phyloP scores from a whole-genome alignment of 2,113 vertebrate species.

The Lepisosteus osseus region DNA sequence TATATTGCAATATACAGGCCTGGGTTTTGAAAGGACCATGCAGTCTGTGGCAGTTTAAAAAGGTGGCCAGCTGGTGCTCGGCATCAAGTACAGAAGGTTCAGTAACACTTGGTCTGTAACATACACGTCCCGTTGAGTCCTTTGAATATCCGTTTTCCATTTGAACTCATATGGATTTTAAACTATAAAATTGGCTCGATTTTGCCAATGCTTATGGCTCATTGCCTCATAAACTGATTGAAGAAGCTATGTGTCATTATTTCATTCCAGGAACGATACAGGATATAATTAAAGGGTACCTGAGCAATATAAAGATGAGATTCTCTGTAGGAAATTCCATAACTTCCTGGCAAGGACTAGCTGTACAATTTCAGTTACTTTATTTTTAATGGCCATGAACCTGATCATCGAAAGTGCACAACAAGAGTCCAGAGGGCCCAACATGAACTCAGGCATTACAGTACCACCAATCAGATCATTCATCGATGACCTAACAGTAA shows the following conservation, averaged over 20 bases:
- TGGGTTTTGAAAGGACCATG: too few species aligned
- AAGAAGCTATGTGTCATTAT: not conserved
- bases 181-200: not conserved
- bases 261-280: not conserved
- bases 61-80: too few species aligned
- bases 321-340: not conserved
- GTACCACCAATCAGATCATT: slow-evolving; percentile 18
- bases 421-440: slow-evolving; percentile 1
- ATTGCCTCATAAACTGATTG: not conserved
- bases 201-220: not conserved
- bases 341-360: slow-evolving; percentile 16
- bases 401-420: slow-evolving; percentile 8
- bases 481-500: slow-evolving; percentile 2
- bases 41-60: too few species aligned
- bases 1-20: too few species aligned
- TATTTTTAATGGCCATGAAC: slow-evolving; percentile 22
- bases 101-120: too few species aligned
- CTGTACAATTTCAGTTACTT: not conserved
- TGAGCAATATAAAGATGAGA: not conserved
- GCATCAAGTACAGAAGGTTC: too few species aligned
- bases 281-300: not conserved
- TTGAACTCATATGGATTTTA: too few species aligned
- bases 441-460: not conserved
- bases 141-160: too few species aligned
- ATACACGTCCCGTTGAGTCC: too few species aligned